Evolutionary conservation across 2,888 invertebrate species (phyloP), one percentile per base, ranked within the genome.

Genomic region (Elmis aenea): DNA sequence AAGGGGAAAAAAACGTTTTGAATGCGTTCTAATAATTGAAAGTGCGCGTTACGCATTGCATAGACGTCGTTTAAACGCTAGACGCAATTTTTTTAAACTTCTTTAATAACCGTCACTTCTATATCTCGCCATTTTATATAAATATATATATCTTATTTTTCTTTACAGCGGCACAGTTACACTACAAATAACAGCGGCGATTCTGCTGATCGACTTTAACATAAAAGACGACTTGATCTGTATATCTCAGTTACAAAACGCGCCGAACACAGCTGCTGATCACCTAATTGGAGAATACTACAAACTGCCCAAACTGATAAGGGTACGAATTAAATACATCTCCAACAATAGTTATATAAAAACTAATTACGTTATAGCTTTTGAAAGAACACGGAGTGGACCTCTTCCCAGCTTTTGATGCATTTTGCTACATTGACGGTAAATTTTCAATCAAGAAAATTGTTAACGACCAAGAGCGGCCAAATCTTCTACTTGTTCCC

Each of bases 361-460:
- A 15, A 3, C 8, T 42, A 36, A 22, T 38, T 20, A 4, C 21
- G 20, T 24, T 36, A 33, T 33, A 67, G 68, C 56, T 64, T 16
- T 49, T 68, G 45, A 55, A 54, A 3, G 73, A 74, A 2, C 79
- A 82, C 1, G 86, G 88, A 0, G 80, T 89, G 34, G 88, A 91
- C 55, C 73, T 91, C 39, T 91, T 91, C 59, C 90, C 91, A 0
- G 81, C 81, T 30, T 76, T 77, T 49, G 91, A 91, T 61, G 81
- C 78, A 0, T 79, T 81, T 58, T 78, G 77, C 55, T 81, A 86
- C 58, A 69, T 86, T 1, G 83, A 18, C n/a, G n/a, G n/a, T n/a
- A n/a, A n/a, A n/a, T n/a, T n/a, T n/a, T n/a, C n/a, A n/a, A n/a
- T n/a, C n/a, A n/a, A n/a, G n/a, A n/a, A n/a, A n/a, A n/a, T n/a